Evolutionary conservation across 2,888 invertebrate genomes (phyloP).

Genomic region (Teleogryllus oceanicus): DNA sequence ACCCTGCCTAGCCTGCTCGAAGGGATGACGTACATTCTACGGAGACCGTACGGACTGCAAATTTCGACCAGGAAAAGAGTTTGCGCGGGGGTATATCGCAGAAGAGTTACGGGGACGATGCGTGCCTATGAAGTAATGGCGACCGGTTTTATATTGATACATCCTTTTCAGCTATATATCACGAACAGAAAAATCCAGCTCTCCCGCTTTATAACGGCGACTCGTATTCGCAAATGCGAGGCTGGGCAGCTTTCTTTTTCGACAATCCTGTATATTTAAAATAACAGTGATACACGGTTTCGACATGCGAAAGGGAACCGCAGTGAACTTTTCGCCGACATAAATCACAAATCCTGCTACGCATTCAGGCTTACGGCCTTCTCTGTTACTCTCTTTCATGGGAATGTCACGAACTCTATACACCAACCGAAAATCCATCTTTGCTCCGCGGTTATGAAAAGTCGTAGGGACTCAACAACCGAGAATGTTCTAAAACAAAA

Average conservation of each 20-base stretch:
- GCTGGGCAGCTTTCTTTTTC: neutral
- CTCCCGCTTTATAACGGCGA: neutral
- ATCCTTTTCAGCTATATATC: neutral
- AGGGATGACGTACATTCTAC: too few relatives aligned
- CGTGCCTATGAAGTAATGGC: neutral
- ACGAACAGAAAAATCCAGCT: neutral
- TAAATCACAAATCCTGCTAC: neutral
- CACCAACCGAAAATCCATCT: too few relatives aligned
- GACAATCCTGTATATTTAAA: neutral
- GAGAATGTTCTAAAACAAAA: too few relatives aligned
- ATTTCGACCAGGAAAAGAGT: too few relatives aligned
- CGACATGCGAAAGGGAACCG: neutral
- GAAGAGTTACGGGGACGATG: neutral
- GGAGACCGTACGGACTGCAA: too few relatives aligned
- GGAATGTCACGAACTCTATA: neutral
- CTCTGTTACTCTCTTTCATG: neutral
- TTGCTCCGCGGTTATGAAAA: too few relatives aligned
- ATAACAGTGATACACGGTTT: neutral
- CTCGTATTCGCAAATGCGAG: neutral
- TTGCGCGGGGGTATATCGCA: too few relatives aligned
- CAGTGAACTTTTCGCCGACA: neutral
- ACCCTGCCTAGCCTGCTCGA: too few relatives aligned
- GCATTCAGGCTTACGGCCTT: neutral
- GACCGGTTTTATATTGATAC: slow-evolving; percentile 18
- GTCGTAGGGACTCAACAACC: too few relatives aligned